Evolutionary conservation across 2,888 invertebrate genomes (phyloP), one percentile per base, ranked within the genome.

Genomic region (Tolmerus cingulatus): DNA sequence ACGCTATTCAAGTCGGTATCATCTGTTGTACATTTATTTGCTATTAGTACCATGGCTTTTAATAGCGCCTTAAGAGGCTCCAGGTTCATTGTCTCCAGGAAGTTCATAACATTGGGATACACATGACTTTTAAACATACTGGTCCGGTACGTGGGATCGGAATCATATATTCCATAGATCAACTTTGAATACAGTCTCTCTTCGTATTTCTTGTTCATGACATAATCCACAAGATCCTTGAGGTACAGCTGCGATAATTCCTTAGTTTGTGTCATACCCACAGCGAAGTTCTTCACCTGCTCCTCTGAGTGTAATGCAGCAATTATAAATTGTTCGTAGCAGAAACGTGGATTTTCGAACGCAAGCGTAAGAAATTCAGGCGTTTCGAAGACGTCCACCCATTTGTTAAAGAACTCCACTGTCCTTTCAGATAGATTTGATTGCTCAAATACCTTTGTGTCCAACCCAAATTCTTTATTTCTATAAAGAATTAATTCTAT

Each of bases 381-480:
- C 1, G 89, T 66, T 84, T 91, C 89, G 34, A 91, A 90, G 12
- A 57, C 55, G 9, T 88, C 84, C 7, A 88, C 87, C 51, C 88
- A 90, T 88, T 91, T 91, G 86, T 91, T 91, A 9, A 91, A 90
- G 55, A 91, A 90, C 86, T 90, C 90, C 0, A 89, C 90, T 7
- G 89, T 88, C 55, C 90, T 88, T 46, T 89, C 89, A 1, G 86
- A 37, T 9, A 90, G 89, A n/a, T 89, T n/a, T 12, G 43, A 12
- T 1, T 66, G 40, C 34, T 57, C 78, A 27, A 57, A 81, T 19
- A 79, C 30, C 30, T 37, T 37, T 5, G 30, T 34, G 1, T 89
- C 87, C 66, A 86, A 87, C 0, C 90, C 91, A 84, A 90, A 90
- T 40, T 84, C 37, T 76, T 89, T 88, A 5, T 89, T 89, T 85